These are phyloP conservation scores for Esox niger DNA, from an alignment of 2,113 vertebrate species.

Conservation along the genomic window DNA sequence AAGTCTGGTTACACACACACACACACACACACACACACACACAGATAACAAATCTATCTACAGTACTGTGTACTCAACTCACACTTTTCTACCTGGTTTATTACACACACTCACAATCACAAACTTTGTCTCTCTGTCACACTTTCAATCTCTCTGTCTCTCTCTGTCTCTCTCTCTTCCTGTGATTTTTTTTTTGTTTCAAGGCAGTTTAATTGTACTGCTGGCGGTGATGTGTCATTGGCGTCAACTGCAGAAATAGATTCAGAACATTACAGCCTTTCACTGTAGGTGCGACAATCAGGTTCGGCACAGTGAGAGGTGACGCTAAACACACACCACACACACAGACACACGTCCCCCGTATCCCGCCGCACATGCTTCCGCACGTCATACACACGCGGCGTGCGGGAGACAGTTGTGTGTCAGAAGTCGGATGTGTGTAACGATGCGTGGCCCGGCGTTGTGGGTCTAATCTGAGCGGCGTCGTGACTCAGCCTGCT, in stretches of 20 bases:
- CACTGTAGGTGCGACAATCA: conserved; percentile 32
- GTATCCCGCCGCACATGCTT: conserved; percentile 23
- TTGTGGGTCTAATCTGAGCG: conserved; percentile 16
- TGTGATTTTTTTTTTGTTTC: no score
- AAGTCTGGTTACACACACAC: not conserved
- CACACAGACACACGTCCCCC: conserved; percentile 18
- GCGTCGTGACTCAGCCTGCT: conserved; percentile 36
- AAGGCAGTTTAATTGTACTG: not conserved
- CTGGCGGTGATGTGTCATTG: conserved; percentile 55
- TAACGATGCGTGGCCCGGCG: conserved; percentile 44
- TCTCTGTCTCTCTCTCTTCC: not conserved
- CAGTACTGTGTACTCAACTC: no score
- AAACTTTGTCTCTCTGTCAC: no score
- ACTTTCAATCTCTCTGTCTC: not conserved
- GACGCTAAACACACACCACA: conserved; percentile 42
- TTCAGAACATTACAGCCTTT: conserved; percentile 66
- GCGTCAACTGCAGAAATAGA: conserved; percentile 64
- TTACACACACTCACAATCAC: not conserved
- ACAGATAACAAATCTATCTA: not conserved
- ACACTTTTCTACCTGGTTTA: no score
- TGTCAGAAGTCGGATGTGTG: conserved; percentile 37
- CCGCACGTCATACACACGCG: conserved; percentile 26
- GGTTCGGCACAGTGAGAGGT: conserved; percentile 33
- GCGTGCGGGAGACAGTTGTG: conserved; percentile 44
- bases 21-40: not conserved